A percentile compares a stretch with the other conserved stretches of the same genome.
phyloP scores from a whole-genome alignment of 1,140 invertebrate species.

The Chironomus tepperi region DNA sequence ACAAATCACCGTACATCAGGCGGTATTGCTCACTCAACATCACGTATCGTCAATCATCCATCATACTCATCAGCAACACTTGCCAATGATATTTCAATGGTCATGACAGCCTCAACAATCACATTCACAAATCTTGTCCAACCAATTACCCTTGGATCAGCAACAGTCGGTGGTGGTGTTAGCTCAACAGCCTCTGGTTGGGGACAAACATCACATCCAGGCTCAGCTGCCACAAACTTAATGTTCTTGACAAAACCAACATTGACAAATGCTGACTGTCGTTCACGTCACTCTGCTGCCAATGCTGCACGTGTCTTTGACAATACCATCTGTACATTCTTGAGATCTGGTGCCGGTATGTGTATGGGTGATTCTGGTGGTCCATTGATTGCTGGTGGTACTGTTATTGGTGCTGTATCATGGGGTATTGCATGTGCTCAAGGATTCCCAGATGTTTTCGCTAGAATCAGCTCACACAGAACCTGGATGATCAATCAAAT shows the following conservation, averaged over 20 bases:
- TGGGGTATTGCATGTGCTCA: conserved; percentile 54
- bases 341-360: conserved; percentile 36
- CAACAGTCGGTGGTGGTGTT: background rate
- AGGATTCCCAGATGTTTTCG: conserved; percentile 54
- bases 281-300: conserved; percentile 3
- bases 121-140: background rate
- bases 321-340: conserved; percentile 38
- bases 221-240: conserved; percentile 25
- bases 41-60: background rate
- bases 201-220: conserved; percentile 26
- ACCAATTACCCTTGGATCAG: conserved; percentile 15
- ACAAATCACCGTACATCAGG: conserved; percentile 4
- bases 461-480: conserved; percentile 42
- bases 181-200: conserved; percentile 3
- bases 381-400: conserved; percentile 42
- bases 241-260: conserved; percentile 26
- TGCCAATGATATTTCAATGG: conserved; percentile 13
- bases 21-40: background rate
- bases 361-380: conserved; percentile 52
- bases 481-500: conserved; percentile 41
- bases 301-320: conserved; percentile 24
- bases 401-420: conserved; percentile 53
- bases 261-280: conserved; percentile 26
- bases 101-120: background rate
- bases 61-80: background rate